phyloP scores from a whole-genome alignment of 1,140 invertebrate species.

The Procambarus clarkii region DNA sequence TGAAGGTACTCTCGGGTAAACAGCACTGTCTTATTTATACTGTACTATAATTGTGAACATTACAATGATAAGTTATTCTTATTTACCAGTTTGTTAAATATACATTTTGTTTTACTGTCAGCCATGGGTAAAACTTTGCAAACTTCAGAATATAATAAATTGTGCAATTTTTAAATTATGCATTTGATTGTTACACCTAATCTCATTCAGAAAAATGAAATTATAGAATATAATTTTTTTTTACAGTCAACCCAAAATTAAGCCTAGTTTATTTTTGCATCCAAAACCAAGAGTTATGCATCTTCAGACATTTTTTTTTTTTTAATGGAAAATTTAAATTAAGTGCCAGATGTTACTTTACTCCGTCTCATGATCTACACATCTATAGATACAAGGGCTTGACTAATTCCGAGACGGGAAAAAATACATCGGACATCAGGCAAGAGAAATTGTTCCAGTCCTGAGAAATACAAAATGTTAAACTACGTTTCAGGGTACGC shows the following conservation, averaged over 20 bases:
- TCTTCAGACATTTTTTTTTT: background rate
- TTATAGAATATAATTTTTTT: no score
- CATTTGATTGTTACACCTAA: background rate
- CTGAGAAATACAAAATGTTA: constrained; percentile 30
- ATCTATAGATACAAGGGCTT: background rate
- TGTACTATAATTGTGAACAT: no score
- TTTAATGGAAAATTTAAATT: background rate
- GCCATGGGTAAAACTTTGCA: background rate
- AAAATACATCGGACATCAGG: background rate
- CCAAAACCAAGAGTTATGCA: background rate
- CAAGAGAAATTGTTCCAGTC: constrained; percentile 7
- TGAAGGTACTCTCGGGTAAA: no score
- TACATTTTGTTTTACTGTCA: background rate
- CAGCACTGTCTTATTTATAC: no score
- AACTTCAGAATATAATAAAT: background rate
- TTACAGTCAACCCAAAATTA: background rate
- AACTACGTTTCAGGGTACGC: constrained; percentile 1
- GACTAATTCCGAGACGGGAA: background rate
- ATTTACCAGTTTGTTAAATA: background rate
- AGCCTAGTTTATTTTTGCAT: background rate
- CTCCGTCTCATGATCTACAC: background rate
- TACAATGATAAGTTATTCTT: background rate
- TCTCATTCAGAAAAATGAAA: no score
- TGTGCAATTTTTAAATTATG: background rate
- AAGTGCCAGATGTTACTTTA: background rate